Evolutionary conservation across 2,113 vertebrate genomes (phyloP).

Genomic region (Turnix velox): DNA sequence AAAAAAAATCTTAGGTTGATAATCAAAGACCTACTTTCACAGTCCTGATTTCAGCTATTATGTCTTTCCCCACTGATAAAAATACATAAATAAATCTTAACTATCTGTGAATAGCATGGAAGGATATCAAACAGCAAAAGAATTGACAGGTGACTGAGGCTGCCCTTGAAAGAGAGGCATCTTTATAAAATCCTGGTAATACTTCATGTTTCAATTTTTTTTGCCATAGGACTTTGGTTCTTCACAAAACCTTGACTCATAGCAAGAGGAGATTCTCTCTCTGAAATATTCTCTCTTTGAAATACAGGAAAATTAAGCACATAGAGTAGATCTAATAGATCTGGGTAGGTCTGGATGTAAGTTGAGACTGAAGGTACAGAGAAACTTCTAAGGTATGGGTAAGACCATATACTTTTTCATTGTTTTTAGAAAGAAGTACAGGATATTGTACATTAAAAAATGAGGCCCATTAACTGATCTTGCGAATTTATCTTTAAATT

Average conservation of each 20-base stretch:
- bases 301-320: not conserved
- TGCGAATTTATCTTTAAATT: not conserved
- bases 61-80: not conserved
- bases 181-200: not conserved
- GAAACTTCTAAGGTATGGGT: not conserved
- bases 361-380: not conserved
- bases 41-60: not conserved
- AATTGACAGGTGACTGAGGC: not conserved
- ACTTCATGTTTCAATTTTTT: not conserved
- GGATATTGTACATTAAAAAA: not conserved
- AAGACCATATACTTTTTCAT: not conserved
- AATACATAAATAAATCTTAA: not conserved
- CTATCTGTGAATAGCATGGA: not conserved
- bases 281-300: not conserved
- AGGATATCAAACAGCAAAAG: not conserved
- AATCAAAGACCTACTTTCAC: not conserved
- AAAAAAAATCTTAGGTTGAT: not conserved
- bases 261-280: not conserved
- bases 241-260: not conserved
- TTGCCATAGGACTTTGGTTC: not conserved
- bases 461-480: not conserved
- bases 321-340: not conserved
- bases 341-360: not conserved
- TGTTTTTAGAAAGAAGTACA: not conserved
- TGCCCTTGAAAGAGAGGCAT: not conserved